A percentile compares a stretch with the other conserved stretches of the same genome.
These are phyloP conservation scores for Spongilla lacustris DNA, from an alignment of 37 sponge, comb jelly and placozoan species.

Conservation along the genomic window DNA sequence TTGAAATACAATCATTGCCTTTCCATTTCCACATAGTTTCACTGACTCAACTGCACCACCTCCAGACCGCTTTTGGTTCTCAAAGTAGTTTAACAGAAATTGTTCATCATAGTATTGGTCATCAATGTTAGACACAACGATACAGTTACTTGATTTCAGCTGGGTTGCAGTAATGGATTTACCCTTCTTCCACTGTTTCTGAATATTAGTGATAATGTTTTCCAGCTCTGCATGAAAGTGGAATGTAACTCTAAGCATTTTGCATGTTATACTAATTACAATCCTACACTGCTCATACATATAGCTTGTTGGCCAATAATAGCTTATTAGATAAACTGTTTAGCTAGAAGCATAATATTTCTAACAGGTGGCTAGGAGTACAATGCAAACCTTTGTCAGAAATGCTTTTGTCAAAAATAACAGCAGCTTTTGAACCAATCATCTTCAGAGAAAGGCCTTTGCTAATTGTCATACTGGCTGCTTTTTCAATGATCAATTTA, in stretches of 20 bases:
- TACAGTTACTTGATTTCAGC: background rate
- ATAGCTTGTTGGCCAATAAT: too few relatives aligned
- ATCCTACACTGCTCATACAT: too few relatives aligned
- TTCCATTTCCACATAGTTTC: slow-evolving; percentile 25
- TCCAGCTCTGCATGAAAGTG: background rate
- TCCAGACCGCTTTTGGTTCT: slow-evolving; percentile 41
- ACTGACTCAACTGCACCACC: slow-evolving; percentile 23
- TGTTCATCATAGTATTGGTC: slow-evolving; percentile 26
- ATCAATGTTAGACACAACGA: slow-evolving; percentile 5
- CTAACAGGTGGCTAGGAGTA: too few relatives aligned
- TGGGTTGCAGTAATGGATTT: slow-evolving; percentile 11
- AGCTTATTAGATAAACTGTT: too few relatives aligned
- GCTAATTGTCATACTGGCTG: background rate
- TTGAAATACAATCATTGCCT: slow-evolving; percentile 45
- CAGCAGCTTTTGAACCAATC: background rate
- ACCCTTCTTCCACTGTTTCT: background rate
- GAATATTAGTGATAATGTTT: background rate
- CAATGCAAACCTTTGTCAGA: background rate
- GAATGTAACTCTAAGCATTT: background rate
- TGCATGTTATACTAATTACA: too few relatives aligned
- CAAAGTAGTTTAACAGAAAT: slow-evolving; percentile 42
- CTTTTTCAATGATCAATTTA: background rate
- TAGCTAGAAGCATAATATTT: too few relatives aligned
- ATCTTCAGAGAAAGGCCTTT: background rate
- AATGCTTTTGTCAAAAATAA: background rate